Conservation (phyloP, 1,140 invertebrate species). For the Brachionus koreanus region DNA sequence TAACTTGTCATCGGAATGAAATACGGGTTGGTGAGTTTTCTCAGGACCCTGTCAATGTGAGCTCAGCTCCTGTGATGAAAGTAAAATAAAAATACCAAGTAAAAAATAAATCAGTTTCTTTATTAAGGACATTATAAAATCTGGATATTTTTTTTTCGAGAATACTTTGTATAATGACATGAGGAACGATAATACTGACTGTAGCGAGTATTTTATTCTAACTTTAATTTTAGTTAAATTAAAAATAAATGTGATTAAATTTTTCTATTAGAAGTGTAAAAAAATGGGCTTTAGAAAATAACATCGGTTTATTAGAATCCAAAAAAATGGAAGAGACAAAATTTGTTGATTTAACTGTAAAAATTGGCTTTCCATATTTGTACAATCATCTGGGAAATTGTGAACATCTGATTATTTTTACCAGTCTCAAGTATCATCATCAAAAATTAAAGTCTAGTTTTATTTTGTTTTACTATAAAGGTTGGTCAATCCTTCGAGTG, state of each 20-base stretch:
- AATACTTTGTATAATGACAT: slow-evolving; percentile 23
- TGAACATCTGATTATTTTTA: slow-evolving; percentile 42
- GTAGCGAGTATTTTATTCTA: slow-evolving; percentile 14
- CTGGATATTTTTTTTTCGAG: slow-evolving; percentile 40
- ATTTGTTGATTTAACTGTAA: slow-evolving; percentile 32
- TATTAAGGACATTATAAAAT: slow-evolving; percentile 19
- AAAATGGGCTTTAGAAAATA: slow-evolving; percentile 30
- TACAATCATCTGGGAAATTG: slow-evolving; percentile 33
- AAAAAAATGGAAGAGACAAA: slow-evolving; percentile 15
- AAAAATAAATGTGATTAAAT: background rate
- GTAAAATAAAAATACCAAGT: background rate
- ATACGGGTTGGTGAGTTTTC: slow-evolving; percentile 39
- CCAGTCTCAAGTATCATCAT: slow-evolving; percentile 3
- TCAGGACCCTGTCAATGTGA: background rate
- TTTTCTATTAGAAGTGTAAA: background rate
- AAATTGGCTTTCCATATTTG: slow-evolving; percentile 41
- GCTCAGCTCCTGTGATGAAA: background rate
- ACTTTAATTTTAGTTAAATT: background rate
- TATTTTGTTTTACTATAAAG: background rate
- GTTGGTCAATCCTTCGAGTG: slow-evolving; percentile 32
- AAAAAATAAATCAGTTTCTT: background rate
- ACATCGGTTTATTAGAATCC: background rate
- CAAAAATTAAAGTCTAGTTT: background rate
- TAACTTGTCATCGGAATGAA: slow-evolving; percentile 12
- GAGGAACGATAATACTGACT: slow-evolving; percentile 7